Evolutionary conservation across 1,140 invertebrate species (phyloP).

Genomic region (Steinernema khuongi): DNA sequence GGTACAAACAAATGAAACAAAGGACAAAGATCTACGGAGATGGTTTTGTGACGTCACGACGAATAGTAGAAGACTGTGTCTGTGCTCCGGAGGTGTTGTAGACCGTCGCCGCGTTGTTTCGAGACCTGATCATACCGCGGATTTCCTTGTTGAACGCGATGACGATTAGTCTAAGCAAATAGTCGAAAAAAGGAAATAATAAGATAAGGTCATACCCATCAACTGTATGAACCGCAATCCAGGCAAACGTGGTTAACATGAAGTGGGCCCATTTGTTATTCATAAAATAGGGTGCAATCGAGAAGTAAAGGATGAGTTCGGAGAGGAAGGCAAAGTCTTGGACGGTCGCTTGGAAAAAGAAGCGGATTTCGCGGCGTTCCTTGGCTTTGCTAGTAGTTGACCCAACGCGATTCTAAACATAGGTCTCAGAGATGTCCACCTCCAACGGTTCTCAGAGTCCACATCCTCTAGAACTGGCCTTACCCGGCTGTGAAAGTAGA

Average conservation of each 20-base stretch:
- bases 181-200: too few relatives aligned
- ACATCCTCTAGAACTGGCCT: neutral
- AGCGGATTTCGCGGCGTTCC: neutral
- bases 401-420: neutral
- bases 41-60: too few relatives aligned
- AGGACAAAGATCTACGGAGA: too few relatives aligned
- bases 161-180: neutral
- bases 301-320: conserved; percentile 3
- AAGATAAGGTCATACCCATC: neutral
- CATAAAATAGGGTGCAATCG: neutral
- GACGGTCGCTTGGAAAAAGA: neutral
- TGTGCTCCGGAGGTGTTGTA: neutral
- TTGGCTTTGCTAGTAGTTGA: neutral
- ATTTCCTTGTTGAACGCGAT: neutral
- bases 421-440: too few relatives aligned
- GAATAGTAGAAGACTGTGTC: too few relatives aligned
- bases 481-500: neutral
- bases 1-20: too few relatives aligned
- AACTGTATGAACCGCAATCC: neutral
- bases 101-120: neutral
- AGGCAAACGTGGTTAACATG: neutral
- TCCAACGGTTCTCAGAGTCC: too few relatives aligned
- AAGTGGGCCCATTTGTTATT: neutral
- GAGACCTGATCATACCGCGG: neutral
- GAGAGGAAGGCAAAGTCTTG: neutral